Evolutionary conservation across 1,140 invertebrate genomes (phyloP).

Genomic region (Pachypeltis micranthus): DNA sequence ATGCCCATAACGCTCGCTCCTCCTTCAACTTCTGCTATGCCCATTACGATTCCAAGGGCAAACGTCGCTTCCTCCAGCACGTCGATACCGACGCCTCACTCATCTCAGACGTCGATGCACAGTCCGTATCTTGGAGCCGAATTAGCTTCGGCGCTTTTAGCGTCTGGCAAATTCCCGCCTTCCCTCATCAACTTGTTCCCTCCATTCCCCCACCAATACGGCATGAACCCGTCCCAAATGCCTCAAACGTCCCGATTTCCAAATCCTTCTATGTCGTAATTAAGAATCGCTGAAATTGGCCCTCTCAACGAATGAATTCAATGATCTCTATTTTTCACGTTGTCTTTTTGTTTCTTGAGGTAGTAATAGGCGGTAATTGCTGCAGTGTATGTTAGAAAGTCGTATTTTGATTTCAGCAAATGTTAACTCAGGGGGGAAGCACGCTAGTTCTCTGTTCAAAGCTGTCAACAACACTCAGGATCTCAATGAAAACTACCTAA

Average conservation of each 20-base stretch:
- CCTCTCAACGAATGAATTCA: no score
- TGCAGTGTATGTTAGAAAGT: no score
- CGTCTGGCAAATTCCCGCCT: constrained; percentile 27
- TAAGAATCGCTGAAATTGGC: no score
- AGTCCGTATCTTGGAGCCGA: constrained; percentile 24
- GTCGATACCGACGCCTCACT: not conserved
- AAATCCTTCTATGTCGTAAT: not conserved
- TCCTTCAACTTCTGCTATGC: constrained; percentile 1
- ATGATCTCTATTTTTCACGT: no score
- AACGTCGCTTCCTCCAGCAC: constrained; percentile 1
- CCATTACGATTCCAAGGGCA: constrained; percentile 15
- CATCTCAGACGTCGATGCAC: not conserved
- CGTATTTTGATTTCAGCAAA: no score
- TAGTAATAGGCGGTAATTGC: no score
- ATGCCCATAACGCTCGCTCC: constrained; percentile 7
- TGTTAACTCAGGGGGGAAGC: no score
- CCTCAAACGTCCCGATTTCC: not conserved
- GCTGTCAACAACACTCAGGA: no score
- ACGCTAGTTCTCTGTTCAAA: no score
- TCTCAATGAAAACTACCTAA: no score
- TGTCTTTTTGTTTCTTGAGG: no score
- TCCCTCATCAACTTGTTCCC: constrained; percentile 23
- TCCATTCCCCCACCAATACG: constrained; percentile 16
- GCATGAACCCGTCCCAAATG: not conserved
- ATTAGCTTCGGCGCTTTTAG: constrained; percentile 27